These are phyloP conservation scores for Diglossa cyanea DNA, from an alignment of 2,797 vertebrate species.

Conservation along the genomic window DNA sequence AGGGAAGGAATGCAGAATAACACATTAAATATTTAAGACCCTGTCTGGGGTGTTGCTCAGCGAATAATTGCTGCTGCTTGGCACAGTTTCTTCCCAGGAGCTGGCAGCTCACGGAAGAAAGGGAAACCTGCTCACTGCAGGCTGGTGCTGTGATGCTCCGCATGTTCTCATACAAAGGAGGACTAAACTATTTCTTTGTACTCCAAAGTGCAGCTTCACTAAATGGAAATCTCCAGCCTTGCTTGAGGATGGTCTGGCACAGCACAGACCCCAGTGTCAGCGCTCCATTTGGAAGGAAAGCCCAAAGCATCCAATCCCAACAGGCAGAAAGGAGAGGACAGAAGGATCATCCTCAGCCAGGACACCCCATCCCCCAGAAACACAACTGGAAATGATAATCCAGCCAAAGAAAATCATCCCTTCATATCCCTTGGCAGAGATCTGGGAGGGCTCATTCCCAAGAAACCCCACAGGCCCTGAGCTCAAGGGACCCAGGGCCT, in stretches of 20 bases:
- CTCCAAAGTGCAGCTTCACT: background rate
- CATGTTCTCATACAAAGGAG: background rate
- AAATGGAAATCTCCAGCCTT: background rate
- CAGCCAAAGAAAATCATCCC: background rate
- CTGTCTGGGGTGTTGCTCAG: slow-evolving; percentile 6
- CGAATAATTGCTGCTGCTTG: slow-evolving; percentile 1
- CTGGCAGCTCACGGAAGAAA: background rate
- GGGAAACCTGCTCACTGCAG: background rate
- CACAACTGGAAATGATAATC: background rate
- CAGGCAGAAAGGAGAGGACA: background rate
- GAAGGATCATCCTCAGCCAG: background rate
- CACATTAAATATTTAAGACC: slow-evolving; percentile 52
- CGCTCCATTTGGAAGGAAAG: background rate
- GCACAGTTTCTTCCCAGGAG: background rate
- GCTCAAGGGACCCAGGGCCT: background rate
- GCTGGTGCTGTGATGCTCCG: background rate
- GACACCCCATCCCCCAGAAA: background rate
- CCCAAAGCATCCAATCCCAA: background rate
- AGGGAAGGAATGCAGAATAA: background rate
- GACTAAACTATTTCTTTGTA: background rate
- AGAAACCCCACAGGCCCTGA: background rate
- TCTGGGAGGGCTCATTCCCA: background rate
- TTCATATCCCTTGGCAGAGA: background rate
- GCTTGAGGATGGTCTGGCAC: background rate
- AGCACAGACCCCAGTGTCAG: background rate